phyloP scores from a whole-genome alignment of 2,113 vertebrate genomes.

The Aix galericulata region DNA sequence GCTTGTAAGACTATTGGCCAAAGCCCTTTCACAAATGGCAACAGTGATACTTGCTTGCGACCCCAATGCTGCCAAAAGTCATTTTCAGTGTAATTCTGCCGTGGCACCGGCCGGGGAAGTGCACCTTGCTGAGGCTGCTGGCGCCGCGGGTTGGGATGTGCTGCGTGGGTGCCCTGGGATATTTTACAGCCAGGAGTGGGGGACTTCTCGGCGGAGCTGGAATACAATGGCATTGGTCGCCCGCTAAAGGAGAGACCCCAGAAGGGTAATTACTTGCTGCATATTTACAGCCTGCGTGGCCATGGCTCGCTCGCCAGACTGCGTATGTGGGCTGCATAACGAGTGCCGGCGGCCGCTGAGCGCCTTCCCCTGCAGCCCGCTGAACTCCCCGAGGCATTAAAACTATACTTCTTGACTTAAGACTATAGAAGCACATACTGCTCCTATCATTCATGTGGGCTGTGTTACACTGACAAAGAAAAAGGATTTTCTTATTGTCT shows the following conservation, averaged over 20 bases:
- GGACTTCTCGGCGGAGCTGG: background rate
- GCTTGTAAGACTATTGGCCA: background rate
- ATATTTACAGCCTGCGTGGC: background rate
- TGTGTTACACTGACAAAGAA: conserved; percentile 30
- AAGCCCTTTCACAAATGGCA: background rate
- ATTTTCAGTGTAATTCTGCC: background rate
- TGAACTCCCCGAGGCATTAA: background rate
- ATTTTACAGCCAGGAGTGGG: background rate
- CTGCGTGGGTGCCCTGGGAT: background rate
- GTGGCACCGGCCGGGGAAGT: rapidly evolving
- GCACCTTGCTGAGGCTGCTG: background rate
- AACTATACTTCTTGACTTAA: background rate
- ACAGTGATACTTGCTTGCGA: background rate
- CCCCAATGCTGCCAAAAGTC: background rate
- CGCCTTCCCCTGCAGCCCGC: rapidly evolving
- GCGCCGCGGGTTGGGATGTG: background rate
- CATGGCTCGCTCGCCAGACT: background rate
- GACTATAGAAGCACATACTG: background rate
- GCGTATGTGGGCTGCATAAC: conserved; percentile 10
- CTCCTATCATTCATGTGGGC: conserved; percentile 10
- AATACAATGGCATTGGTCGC: background rate
- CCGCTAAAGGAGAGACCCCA: background rate
- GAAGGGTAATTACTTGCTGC: background rate
- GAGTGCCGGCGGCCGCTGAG: background rate
- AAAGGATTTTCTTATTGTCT: conserved; percentile 58